phyloP scores from a whole-genome alignment of 2,113 vertebrate genomes.

The Egretta garzetta region DNA sequence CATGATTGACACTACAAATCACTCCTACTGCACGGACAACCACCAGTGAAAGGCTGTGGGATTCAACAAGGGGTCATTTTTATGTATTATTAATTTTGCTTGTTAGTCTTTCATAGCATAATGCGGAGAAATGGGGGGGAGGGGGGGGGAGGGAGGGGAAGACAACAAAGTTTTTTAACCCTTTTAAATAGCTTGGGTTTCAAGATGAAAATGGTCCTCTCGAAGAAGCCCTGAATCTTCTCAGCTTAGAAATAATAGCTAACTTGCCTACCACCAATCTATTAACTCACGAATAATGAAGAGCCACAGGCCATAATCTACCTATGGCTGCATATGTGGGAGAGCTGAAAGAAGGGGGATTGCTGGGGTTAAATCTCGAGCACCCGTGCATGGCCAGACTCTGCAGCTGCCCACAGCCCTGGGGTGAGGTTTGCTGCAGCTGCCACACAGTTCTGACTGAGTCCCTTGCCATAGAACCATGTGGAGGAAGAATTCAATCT shows the following conservation, averaged over 20 bases:
- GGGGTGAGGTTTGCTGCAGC: neutral
- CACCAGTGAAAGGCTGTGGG: neutral
- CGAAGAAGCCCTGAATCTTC: neutral
- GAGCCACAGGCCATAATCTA: neutral
- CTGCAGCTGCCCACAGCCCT: neutral
- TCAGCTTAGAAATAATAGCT: neutral
- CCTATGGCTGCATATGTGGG: neutral
- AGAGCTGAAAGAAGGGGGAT: neutral
- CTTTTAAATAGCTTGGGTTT: neutral
- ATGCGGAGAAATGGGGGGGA: neutral
- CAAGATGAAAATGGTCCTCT: neutral
- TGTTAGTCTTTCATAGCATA: neutral
- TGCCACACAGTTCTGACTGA: rapidly evolving
- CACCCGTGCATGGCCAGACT: neutral
- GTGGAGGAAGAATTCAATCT: neutral
- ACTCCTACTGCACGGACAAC: neutral
- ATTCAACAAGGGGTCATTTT: rapidly evolving
- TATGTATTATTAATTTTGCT: neutral
- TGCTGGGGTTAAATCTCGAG: neutral
- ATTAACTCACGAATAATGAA: neutral
- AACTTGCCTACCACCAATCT: neutral
- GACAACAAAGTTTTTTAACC: neutral
- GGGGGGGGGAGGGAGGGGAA: rapidly evolving
- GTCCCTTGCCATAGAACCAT: too few species aligned
- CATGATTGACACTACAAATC: neutral